Percentiles rank a stretch among this genome's conserved stretches.
phyloP scores from a whole-genome alignment of 2,888 invertebrate species.

The Epirrita christyi region DNA sequence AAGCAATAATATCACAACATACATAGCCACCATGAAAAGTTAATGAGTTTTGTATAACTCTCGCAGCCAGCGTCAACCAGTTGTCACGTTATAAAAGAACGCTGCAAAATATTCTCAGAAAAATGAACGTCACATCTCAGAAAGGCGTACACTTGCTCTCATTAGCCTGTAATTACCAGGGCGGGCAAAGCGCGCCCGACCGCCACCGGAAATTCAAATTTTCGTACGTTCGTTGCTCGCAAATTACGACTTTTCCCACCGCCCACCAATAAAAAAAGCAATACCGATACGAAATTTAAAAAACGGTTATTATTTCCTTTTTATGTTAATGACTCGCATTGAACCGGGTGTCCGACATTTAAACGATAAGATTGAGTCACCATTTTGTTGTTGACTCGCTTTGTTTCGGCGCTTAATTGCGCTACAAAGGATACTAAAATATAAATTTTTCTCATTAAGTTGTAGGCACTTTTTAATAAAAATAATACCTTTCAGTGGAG shows the following conservation, averaged over 20 bases:
- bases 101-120: constrained; percentile 59
- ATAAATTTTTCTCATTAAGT: constrained; percentile 62
- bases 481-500: constrained; percentile 69
- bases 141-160: constrained; percentile 66
- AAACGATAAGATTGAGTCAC: constrained; percentile 73
- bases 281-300: constrained; percentile 76
- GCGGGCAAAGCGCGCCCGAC: constrained; percentile 48
- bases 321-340: constrained; percentile 81
- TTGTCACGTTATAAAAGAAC: constrained; percentile 67
- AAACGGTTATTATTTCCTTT: constrained; percentile 82
- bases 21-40: constrained; percentile 53
- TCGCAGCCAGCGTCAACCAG: constrained; percentile 55
- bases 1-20: constrained; percentile 46
- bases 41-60: constrained; percentile 56
- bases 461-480: constrained; percentile 65
- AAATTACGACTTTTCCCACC: constrained; percentile 70
- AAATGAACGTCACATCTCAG: constrained; percentile 55
- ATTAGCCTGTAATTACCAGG: constrained; percentile 79
- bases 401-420: constrained; percentile 56
- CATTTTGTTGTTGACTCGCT: constrained; percentile 70
- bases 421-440: constrained; percentile 50
- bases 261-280: constrained; percentile 72
- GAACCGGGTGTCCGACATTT: constrained; percentile 75
- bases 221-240: constrained; percentile 72
- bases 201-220: constrained; percentile 76